Evolutionary conservation across 2,888 invertebrate species (phyloP), one percentile per base, ranked within the genome.

Genomic region (Parapristionchus giblindavisi): DNA sequence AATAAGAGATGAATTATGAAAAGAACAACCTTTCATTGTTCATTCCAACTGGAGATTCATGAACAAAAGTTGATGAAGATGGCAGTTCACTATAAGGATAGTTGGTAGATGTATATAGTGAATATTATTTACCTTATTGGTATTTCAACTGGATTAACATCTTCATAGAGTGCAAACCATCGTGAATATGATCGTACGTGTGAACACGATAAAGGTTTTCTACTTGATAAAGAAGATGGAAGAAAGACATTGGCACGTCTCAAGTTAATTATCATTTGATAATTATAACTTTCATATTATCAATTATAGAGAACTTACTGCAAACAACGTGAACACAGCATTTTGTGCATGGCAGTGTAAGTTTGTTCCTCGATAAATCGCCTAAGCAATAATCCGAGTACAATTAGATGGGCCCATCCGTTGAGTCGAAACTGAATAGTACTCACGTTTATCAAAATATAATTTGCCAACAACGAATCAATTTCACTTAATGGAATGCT

Each of bases 91-190:
- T 68, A 34, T 2, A 68, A 29, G 32, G 3, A 58, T 27, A 32
- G 0, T 27, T n/a, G 6, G 32, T 51, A 34, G 6, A 36, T 4
- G 0, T 3, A 34, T 34, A 52, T 27, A 65, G 17, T 8, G 21
- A 2, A 43, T 21, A 43, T 11, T 24, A 65, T 14, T 21, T 43
- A 68, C 68, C 68, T 68, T 32, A 68, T 34, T 6, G 65, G 65
- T n/a, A 66, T 48, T 21, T 66, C 65, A 24, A 52, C 68, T 3
- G 32, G 48, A 48, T 14, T 51, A 24, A 52, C 68, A 21, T 68
- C 52, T 24, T 68, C 68, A 52, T 52, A 68, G 5, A 68, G 34
- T 2, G 68, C 68, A n/a, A 68, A 68, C 68, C 68, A 68, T 24
- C 52, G 51, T 11, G 68, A 68, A 52, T 52, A 34, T 8, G 2